phyloP scores from a whole-genome alignment of 2,113 vertebrate species.

The Chamaea fasciata region DNA sequence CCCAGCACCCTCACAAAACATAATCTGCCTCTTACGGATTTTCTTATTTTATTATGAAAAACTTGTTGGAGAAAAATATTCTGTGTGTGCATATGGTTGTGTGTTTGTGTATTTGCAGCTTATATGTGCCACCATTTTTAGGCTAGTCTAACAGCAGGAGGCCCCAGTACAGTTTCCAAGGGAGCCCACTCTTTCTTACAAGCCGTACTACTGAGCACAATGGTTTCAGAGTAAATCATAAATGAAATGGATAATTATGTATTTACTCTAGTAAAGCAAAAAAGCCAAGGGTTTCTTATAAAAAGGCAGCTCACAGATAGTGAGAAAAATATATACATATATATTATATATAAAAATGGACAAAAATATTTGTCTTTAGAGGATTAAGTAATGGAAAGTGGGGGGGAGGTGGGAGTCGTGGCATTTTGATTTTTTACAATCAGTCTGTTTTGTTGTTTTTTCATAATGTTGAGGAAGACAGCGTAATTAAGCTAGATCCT shows the following conservation, averaged over 20 bases:
- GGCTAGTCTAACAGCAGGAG: not conserved
- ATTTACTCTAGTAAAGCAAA: not conserved
- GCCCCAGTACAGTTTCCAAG: not conserved
- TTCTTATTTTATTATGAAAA: not conserved
- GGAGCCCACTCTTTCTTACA: not conserved
- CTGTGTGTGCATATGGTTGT: not conserved
- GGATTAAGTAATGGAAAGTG: not conserved
- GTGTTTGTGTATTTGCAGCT: not conserved
- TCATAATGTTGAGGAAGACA: not conserved
- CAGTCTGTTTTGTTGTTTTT: not conserved
- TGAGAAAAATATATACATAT: not conserved
- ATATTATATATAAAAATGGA: not conserved
- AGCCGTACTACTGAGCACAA: not conserved
- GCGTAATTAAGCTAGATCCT: not conserved
- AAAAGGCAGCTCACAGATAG: not conserved
- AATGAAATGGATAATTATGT: not conserved
- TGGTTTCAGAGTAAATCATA: slow-evolving; percentile 7
- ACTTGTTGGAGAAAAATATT: not conserved
- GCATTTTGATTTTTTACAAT: not conserved
- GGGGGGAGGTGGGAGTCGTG: not conserved
- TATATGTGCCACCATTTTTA: not conserved
- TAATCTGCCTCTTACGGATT: not conserved
- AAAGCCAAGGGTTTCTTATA: not conserved
- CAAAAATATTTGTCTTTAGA: not conserved
- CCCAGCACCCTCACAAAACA: not conserved